Percentiles rank a stretch among this genome's conserved stretches.
phyloP scores from a whole-genome alignment of 2,113 vertebrate species.

The Romanogobio albipinnatus region DNA sequence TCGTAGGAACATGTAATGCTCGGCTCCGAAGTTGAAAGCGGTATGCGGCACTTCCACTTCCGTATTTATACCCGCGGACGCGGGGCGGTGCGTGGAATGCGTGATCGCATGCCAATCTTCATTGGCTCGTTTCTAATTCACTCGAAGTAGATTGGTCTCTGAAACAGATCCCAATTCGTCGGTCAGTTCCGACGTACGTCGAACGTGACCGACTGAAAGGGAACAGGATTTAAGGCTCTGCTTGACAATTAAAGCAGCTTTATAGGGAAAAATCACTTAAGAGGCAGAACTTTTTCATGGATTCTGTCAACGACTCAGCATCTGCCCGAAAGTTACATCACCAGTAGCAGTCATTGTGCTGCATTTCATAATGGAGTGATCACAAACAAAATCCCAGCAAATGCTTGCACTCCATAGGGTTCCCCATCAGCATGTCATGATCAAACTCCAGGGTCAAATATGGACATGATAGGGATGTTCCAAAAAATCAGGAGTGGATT shows the following conservation, averaged over 20 bases:
- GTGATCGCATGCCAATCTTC: too few relatives aligned
- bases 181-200: too few relatives aligned
- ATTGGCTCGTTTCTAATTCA: too few relatives aligned
- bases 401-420: not conserved
- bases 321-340: slow-evolving; percentile 11
- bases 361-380: slow-evolving; percentile 5
- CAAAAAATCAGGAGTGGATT: not conserved
- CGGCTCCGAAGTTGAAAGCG: too few relatives aligned
- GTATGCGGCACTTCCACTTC: too few relatives aligned
- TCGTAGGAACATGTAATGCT: too few relatives aligned
- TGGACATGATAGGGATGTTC: not conserved
- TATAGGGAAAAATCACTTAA: slow-evolving; percentile 19
- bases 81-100: too few relatives aligned
- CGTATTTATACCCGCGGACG: too few relatives aligned
- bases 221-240: slow-evolving; percentile 16
- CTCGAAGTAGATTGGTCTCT: too few relatives aligned
- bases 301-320: slow-evolving; percentile 15
- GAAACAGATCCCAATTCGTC: too few relatives aligned
- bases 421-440: not conserved
- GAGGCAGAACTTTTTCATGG: slow-evolving; percentile 30
- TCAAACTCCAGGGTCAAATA: not conserved
- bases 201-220: too few relatives aligned
- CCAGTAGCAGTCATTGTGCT: slow-evolving; percentile 8
- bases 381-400: not conserved
- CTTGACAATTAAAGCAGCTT: slow-evolving; percentile 35